Evolutionary conservation across 1,140 invertebrate species (phyloP).

Genomic region (Adelges cooleyi): DNA sequence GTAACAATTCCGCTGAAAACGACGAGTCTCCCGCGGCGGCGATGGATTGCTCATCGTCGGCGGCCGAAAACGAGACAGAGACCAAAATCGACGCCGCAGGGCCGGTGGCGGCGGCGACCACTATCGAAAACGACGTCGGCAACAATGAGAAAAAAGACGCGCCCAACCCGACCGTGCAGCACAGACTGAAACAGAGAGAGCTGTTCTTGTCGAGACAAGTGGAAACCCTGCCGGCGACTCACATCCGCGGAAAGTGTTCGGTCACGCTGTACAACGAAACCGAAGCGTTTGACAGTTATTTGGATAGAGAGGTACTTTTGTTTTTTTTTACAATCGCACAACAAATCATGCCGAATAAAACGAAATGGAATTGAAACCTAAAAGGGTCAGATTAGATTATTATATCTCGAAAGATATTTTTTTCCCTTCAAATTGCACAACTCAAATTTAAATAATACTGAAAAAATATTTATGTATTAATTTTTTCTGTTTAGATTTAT

Average conservation of each 20-base stretch:
- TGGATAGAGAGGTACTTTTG: conserved; percentile 77
- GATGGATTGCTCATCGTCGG: too few relatives aligned
- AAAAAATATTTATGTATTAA: too few relatives aligned
- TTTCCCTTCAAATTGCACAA: too few relatives aligned
- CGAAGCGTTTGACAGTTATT: conserved; percentile 87
- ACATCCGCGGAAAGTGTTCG: conserved; percentile 97
- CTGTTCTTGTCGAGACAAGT: conserved; percentile 95
- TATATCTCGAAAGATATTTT: too few relatives aligned
- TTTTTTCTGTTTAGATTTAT: too few relatives aligned
- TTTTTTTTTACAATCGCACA: too few relatives aligned
- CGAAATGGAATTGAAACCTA: too few relatives aligned
- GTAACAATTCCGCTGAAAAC: not conserved
- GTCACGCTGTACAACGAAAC: conserved; percentile 97
- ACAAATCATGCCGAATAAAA: not conserved
- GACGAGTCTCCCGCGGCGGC: too few relatives aligned
- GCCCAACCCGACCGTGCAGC: conserved; percentile 41
- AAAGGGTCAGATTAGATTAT: too few relatives aligned
- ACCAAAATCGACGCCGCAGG: not conserved
- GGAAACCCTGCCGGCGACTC: conserved; percentile 93
- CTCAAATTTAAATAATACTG: too few relatives aligned
- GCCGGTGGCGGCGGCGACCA: conserved; percentile 17
- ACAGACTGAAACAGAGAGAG: conserved; percentile 94
- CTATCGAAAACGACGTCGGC: conserved; percentile 41
- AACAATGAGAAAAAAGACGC: conserved; percentile 42
- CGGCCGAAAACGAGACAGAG: too few relatives aligned